Percentiles rank a stretch among this genome's conserved stretches.
Conservation (phyloP, 2,797 vertebrate genomes). For the Epinephelus awoara region DNA sequence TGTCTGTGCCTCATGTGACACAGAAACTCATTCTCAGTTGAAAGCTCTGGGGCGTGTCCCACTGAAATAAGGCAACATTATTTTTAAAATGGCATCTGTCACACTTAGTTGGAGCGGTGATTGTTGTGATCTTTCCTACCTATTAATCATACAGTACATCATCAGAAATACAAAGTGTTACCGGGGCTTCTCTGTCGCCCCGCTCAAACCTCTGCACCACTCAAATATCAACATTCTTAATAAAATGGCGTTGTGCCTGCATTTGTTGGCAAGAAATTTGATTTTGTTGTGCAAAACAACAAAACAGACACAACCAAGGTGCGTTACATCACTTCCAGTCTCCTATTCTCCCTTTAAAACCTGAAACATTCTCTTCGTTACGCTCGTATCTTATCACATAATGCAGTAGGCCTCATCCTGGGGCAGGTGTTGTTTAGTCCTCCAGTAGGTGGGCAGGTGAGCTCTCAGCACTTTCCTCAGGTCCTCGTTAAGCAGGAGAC, state of each 20-base stretch:
- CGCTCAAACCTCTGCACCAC: slow-evolving; percentile 55
- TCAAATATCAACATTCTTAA: slow-evolving; percentile 75
- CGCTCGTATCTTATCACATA: slow-evolving; percentile 82
- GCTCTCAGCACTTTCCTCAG: slow-evolving; percentile 92
- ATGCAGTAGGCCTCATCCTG: slow-evolving; percentile 93
- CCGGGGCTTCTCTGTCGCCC: slow-evolving; percentile 34
- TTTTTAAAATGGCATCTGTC: slow-evolving; percentile 83
- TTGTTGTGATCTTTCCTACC: slow-evolving; percentile 73
- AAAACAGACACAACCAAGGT: slow-evolving; percentile 75
- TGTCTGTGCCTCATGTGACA: slow-evolving; percentile 68
- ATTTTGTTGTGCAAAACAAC: slow-evolving; percentile 80
- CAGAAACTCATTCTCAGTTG: slow-evolving; percentile 61
- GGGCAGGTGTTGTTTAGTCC: slow-evolving; percentile 91
- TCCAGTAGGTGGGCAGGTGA: slow-evolving; percentile 90
- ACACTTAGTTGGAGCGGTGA: slow-evolving; percentile 69
- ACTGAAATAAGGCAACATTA: slow-evolving; percentile 84
- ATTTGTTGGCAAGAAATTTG: slow-evolving; percentile 64
- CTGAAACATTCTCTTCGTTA: slow-evolving; percentile 63
- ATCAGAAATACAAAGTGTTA: slow-evolving; percentile 61
- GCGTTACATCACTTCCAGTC: slow-evolving; percentile 55
- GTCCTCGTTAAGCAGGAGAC: slow-evolving; percentile 93
- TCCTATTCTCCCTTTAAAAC: slow-evolving; percentile 47
- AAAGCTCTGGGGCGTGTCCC: slow-evolving; percentile 77
- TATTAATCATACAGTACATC: slow-evolving; percentile 64
- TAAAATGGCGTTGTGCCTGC: slow-evolving; percentile 67